Evolutionary conservation across 1,140 invertebrate species (phyloP).

Genomic region (Helicoverpa zea): DNA sequence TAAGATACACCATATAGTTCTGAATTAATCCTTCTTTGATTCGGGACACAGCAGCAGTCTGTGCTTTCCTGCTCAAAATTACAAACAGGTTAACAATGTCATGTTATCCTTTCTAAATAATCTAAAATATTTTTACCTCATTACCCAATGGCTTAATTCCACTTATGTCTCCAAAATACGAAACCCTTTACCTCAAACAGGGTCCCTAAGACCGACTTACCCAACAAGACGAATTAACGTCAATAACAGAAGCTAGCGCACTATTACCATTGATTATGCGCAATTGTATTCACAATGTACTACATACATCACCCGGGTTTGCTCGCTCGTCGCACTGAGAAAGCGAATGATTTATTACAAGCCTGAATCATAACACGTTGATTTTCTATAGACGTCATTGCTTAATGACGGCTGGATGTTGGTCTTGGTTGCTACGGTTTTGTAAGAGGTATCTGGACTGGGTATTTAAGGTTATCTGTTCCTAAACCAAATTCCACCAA

Average conservation of each 20-base stretch:
- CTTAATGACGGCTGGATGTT: slow-evolving; percentile 37
- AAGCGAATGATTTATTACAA: slow-evolving; percentile 45
- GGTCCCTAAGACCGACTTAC: background rate
- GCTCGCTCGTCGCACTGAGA: slow-evolving; percentile 26
- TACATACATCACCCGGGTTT: slow-evolving; percentile 36
- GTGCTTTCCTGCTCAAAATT: too few relatives aligned
- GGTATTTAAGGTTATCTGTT: too few relatives aligned
- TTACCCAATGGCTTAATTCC: too few relatives aligned
- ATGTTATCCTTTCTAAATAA: too few relatives aligned
- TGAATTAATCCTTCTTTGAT: too few relatives aligned
- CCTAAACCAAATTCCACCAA: background rate
- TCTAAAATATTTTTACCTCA: too few relatives aligned
- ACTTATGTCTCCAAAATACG: background rate
- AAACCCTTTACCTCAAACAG: background rate
- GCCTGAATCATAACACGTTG: slow-evolving; percentile 39
- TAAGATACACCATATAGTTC: too few relatives aligned
- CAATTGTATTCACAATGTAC: slow-evolving; percentile 49
- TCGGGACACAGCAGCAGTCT: too few relatives aligned
- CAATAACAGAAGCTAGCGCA: slow-evolving; percentile 42
- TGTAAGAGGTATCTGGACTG: background rate
- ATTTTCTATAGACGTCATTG: slow-evolving; percentile 48
- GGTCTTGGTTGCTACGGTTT: slow-evolving; percentile 34
- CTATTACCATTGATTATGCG: slow-evolving; percentile 48
- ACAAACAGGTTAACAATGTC: too few relatives aligned
- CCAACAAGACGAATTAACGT: slow-evolving; percentile 35